Evolutionary conservation across 2,888 invertebrate genomes (phyloP).

Genomic region (Eilema griseolum): DNA sequence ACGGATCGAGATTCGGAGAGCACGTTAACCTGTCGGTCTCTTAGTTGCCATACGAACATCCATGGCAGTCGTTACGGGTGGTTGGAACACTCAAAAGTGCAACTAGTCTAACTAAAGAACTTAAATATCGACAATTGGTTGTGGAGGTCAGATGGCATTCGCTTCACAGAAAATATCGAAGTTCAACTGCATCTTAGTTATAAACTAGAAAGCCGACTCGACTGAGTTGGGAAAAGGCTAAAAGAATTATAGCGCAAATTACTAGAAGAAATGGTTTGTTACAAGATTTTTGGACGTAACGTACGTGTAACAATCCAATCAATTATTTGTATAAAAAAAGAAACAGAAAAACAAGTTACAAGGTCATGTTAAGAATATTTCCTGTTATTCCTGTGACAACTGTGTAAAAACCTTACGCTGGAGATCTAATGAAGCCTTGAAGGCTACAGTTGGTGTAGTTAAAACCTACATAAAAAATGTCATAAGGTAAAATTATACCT

Average conservation of each 20-base stretch:
- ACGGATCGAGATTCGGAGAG: too few species aligned
- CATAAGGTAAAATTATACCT: neutral
- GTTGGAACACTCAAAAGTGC: too few species aligned
- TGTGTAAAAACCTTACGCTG: neutral
- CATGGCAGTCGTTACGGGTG: too few species aligned
- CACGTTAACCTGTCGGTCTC: too few species aligned
- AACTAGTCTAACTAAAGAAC: too few species aligned
- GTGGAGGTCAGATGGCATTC: too few species aligned
- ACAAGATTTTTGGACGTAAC: neutral
- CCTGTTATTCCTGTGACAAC: neutral
- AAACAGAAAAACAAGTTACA: neutral
- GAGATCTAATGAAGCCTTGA: neutral
- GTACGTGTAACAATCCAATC: neutral
- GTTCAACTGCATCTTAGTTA: too few species aligned
- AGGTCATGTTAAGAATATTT: neutral
- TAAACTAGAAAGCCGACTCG: too few species aligned
- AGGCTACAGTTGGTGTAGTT: neutral
- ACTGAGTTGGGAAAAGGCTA: too few species aligned
- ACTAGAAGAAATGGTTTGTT: neutral
- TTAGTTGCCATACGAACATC: too few species aligned
- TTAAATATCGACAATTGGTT: too few species aligned
- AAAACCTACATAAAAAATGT: neutral
- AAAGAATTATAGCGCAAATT: neutral
- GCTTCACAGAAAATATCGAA: too few species aligned
- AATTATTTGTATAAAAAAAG: neutral